These are phyloP conservation scores for Venustoraphidia nigricollis DNA, from an alignment of 2,888 invertebrate genomes.

Conservation along the genomic window DNA sequence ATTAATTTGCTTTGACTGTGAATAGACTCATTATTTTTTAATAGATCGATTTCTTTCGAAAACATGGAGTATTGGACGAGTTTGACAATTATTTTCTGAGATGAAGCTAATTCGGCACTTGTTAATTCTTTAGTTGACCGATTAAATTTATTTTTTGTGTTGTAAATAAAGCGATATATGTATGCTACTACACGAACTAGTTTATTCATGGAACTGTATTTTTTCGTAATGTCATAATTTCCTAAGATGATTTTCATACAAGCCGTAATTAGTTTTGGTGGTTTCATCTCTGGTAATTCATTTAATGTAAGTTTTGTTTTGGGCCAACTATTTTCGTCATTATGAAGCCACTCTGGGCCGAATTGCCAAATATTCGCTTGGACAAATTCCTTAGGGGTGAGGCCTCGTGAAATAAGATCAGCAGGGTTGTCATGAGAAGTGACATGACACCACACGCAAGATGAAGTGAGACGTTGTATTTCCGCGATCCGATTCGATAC, in stretches of 20 bases:
- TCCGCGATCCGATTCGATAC: conserved; percentile 11
- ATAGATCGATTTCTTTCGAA: neutral
- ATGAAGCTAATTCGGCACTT: neutral
- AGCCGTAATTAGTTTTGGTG: too few relatives aligned
- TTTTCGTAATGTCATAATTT: too few relatives aligned
- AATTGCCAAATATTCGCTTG: too few relatives aligned
- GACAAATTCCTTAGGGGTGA: too few relatives aligned
- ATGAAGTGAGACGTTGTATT: conserved; percentile 7
- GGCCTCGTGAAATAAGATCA: conserved; percentile 5
- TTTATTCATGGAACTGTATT: too few relatives aligned
- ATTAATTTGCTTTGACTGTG: neutral
- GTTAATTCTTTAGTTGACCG: neutral
- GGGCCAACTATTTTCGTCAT: too few relatives aligned
- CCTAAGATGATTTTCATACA: too few relatives aligned
- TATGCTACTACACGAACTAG: too few relatives aligned
- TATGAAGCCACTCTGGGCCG: too few relatives aligned
- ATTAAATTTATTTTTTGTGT: neutral
- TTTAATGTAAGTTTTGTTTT: too few relatives aligned
- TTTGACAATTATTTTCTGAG: neutral
- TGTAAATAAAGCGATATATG: neutral
- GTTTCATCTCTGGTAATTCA: too few relatives aligned
- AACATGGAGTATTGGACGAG: neutral
- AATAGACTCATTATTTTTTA: neutral
- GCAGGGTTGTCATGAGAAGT: conserved; percentile 4
- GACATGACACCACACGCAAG: conserved; percentile 4